A percentile compares a stretch with the other conserved stretches of the same genome.
Evolutionary conservation across 2,888 invertebrate species (phyloP).

Genomic region (Synanthedon myopaeformis): DNA sequence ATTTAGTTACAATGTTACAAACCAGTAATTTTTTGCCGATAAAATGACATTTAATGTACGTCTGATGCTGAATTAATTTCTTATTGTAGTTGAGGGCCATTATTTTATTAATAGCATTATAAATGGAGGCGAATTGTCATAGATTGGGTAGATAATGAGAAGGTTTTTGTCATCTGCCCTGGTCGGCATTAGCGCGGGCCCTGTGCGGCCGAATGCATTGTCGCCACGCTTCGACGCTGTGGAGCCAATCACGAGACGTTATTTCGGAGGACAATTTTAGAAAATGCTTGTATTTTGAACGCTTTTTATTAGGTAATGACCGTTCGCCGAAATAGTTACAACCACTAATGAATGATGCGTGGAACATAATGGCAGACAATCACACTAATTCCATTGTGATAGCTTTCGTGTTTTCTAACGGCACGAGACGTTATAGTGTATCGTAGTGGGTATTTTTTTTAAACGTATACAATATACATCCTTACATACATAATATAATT

Average conservation of each 20-base stretch:
- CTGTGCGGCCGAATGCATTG: slow-evolving; percentile 3
- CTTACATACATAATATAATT: too few relatives aligned
- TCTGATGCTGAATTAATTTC: slow-evolving; percentile 50
- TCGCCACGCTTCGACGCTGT: slow-evolving; percentile 7
- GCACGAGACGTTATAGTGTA: too few relatives aligned
- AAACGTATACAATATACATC: too few relatives aligned
- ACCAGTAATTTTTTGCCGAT: slow-evolving; percentile 36
- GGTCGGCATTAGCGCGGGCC: slow-evolving; percentile 20
- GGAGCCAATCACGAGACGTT: slow-evolving; percentile 17
- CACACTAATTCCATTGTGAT: not conserved
- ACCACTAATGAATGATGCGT: slow-evolving; percentile 11
- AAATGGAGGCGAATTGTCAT: slow-evolving; percentile 55
- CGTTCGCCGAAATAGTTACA: slow-evolving; percentile 8
- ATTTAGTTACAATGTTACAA: slow-evolving; percentile 6
- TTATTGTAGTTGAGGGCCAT: slow-evolving; percentile 32
- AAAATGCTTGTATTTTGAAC: slow-evolving; percentile 18
- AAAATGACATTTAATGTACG: slow-evolving; percentile 57
- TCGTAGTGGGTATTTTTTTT: too few relatives aligned
- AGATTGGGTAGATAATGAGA: slow-evolving; percentile 37
- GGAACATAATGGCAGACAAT: slow-evolving; percentile 4
- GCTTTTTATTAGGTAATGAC: slow-evolving; percentile 23
- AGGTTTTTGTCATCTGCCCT: slow-evolving; percentile 52
- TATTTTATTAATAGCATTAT: slow-evolving; percentile 66
- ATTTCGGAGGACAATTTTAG: slow-evolving; percentile 20
- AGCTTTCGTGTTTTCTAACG: not conserved